Base-by-base conservation (phyloP, 1,140 invertebrate species). In the Propsilocerus akamusi region DNA sequence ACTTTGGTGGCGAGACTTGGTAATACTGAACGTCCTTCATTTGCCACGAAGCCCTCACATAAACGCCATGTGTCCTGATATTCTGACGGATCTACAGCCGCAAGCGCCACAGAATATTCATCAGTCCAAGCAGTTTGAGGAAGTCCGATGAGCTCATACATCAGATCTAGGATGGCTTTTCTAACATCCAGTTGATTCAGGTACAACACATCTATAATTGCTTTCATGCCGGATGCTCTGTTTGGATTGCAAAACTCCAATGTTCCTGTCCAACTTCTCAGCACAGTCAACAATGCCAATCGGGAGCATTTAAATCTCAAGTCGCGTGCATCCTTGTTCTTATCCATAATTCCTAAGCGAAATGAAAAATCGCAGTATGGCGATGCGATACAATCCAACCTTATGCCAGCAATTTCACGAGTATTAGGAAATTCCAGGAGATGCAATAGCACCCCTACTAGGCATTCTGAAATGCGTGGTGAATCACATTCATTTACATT, bases 291-390 rank as follows among this genome's bases (percentile, higher is more conserved):
- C 22, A 96, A 60, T 3, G 90, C 88, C 52, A 86, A 67, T 49
- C 87, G 81, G 55, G 85, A 87, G 52, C 87, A 85, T 12, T 78
- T 78, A 58, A 91, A 86, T 52, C 83, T 73, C 53, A 83, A 71
- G 55, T 91, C 84, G 46, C 80, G 73, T 54, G 89, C 86, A 54
- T 91, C 86, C 72, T 73, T 72, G 58, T 68, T 71, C 61, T 75
- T 59, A 60, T 72, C 69, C 68, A 71, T 66, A 56, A 76, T 66
- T 54, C 72, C 63, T 56, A 76, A 63, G 63, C 77, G 64, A 74
- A 77, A 86, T 59, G 93, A 85, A 57, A 89, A 82, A 69, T 96
- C 92, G 57, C 89, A 94, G 58, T 93, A 94, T 3, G 91, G 88
- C 2, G 89, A 87, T 34, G 91, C 81, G 4, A 96, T 70, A 59